phyloP scores from a whole-genome alignment of 2,113 vertebrate genomes.

The Clinocottus analis region DNA sequence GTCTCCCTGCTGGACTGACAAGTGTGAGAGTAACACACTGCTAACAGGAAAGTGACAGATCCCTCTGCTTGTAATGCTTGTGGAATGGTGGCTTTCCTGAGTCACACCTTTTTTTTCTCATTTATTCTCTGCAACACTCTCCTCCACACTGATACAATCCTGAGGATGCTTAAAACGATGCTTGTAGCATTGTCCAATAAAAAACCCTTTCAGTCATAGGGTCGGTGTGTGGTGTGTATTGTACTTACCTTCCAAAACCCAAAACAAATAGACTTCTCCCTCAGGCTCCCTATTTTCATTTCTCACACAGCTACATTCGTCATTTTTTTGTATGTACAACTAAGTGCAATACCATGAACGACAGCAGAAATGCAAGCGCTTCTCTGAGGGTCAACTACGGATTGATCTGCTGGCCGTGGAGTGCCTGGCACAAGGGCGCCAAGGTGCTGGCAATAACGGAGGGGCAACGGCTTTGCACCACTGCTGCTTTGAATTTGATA shows the following conservation, averaged over 20 bases:
- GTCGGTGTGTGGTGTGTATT: not conserved
- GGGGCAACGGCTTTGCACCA: not conserved
- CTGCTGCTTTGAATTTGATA: slow-evolving; percentile 21
- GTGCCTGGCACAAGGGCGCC: slow-evolving; percentile 8
- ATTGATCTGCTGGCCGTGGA: not conserved
- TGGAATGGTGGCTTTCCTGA: not conserved
- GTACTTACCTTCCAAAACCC: not conserved
- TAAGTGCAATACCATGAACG: not conserved
- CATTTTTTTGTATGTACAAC: not conserved
- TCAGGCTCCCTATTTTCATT: not conserved
- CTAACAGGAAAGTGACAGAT: not conserved
- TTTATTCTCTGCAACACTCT: slow-evolving; percentile 1
- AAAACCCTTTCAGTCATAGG: not conserved
- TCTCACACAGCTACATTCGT: slow-evolving; percentile 7
- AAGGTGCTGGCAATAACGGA: not conserved
- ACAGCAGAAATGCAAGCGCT: not conserved
- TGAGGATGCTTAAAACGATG: not conserved
- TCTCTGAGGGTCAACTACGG: not conserved
- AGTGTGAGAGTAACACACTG: not conserved
- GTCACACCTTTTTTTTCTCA: not conserved
- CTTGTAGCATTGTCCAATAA: not conserved
- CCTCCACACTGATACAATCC: not conserved
- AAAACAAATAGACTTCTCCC: not conserved
- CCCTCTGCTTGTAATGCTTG: slow-evolving; percentile 4
- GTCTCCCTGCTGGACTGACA: not conserved